Percentiles rank a stretch among this genome's conserved stretches.
phyloP scores from a whole-genome alignment of 2,113 vertebrate genomes.

The Anolis sagrei region DNA sequence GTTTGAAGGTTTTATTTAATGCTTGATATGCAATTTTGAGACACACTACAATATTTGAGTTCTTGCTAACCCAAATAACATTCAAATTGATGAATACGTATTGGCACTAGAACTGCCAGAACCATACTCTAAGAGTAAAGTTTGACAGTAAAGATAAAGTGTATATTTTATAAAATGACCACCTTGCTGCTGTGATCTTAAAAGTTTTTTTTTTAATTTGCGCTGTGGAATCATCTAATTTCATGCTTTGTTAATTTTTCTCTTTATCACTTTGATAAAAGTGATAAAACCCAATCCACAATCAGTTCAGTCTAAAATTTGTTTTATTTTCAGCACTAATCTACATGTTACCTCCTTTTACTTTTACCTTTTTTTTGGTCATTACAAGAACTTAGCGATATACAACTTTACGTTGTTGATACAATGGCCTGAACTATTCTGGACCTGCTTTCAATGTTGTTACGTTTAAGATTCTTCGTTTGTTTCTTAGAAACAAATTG shows the following conservation, averaged over 20 bases:
- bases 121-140: background rate
- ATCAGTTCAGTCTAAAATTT: constrained; percentile 15
- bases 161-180: constrained; percentile 23
- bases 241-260: constrained; percentile 17
- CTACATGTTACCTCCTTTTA: background rate
- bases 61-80: constrained; percentile 50
- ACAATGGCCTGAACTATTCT: background rate
- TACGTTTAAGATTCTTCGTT: background rate
- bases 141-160: background rate
- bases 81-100: constrained; percentile 6
- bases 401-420: rapidly evolving
- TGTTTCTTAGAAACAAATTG: background rate
- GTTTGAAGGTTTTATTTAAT: background rate
- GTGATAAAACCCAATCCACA: constrained; percentile 7
- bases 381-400: rapidly evolving
- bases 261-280: constrained; percentile 13
- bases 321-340: constrained; percentile 23
- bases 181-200: constrained; percentile 62
- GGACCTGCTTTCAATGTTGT: constrained; percentile 7
- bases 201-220: constrained; percentile 1
- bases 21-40: constrained; percentile 43
- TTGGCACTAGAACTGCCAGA: constrained; percentile 3
- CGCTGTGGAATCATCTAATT: constrained; percentile 45
- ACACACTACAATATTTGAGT: constrained; percentile 66
- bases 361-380: background rate